Conservation (phyloP, 2,888 invertebrate species). For the Embidobia sp. region DNA sequence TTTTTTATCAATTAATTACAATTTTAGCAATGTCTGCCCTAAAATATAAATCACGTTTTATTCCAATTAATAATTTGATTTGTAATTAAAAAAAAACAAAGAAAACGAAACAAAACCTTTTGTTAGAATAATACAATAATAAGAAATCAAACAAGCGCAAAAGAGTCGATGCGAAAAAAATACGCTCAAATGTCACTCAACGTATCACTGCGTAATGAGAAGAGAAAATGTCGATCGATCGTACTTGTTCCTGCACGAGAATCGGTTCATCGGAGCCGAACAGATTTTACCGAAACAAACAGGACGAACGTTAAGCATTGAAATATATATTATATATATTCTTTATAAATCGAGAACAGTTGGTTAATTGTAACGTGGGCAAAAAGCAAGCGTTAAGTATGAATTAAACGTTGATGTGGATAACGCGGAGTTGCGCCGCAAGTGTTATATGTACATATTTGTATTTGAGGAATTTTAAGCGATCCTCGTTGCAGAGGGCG, state of each 20-base stretch:
- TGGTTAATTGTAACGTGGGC: conserved; percentile 45
- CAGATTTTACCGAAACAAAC: conserved; percentile 39
- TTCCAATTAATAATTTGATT: too few relatives aligned
- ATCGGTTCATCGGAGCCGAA: conserved; percentile 6
- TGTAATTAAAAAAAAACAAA: too few relatives aligned
- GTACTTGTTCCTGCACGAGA: conserved; percentile 34
- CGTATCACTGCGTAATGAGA: conserved; percentile 38
- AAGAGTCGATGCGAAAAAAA: conserved; percentile 33
- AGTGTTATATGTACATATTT: conserved; percentile 62
- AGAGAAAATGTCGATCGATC: conserved; percentile 46
- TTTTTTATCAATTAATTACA: too few relatives aligned
- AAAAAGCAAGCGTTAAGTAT: conserved; percentile 25
- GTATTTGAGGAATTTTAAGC: conserved; percentile 49
- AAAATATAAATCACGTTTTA: too few relatives aligned
- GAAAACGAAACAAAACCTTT: too few relatives aligned
- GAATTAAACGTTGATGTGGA: conserved; percentile 8
- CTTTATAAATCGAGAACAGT: conserved; percentile 57
- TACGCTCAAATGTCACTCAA: conserved; percentile 51
- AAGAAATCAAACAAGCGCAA: conserved; percentile 29
- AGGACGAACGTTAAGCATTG: conserved; percentile 55
- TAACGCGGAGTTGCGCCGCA: conserved; percentile 11
- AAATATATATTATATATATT: conserved; percentile 62
- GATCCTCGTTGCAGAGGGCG: conserved; percentile 44
- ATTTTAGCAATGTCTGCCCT: too few relatives aligned
- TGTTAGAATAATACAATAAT: background rate